Evolutionary conservation across 1,140 invertebrate genomes (phyloP).

Genomic region (Drosophila seguyi): DNA sequence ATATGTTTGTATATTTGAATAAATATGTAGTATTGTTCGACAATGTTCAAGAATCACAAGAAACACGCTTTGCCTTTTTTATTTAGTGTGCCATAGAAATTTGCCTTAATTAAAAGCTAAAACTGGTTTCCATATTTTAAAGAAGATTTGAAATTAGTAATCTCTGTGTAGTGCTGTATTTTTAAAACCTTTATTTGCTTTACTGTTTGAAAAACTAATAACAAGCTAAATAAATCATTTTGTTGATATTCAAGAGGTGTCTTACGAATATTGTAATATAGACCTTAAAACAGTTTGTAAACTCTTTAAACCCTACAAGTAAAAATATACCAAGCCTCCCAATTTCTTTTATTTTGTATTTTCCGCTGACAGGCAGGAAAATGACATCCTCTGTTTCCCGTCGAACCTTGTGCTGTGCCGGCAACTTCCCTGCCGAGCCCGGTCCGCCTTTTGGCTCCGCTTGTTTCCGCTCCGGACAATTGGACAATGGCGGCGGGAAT

Average conservation of each 20-base stretch:
- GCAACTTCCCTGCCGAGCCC: neutral
- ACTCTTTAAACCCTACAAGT: neutral
- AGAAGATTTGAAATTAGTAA: neutral
- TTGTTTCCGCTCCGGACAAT: slow-evolving; percentile 42
- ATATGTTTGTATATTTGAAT: too few species aligned
- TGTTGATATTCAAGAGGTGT: neutral
- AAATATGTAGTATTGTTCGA: neutral
- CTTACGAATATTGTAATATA: neutral
- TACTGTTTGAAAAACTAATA: neutral
- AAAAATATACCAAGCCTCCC: neutral
- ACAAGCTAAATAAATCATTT: neutral
- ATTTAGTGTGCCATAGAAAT: too few species aligned
- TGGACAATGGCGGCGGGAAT: slow-evolving; percentile 39
- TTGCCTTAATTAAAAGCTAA: too few species aligned
- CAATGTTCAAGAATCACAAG: too few species aligned
- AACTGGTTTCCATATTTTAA: neutral
- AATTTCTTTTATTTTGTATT: slow-evolving; percentile 16
- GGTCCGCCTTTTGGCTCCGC: slow-evolving; percentile 24
- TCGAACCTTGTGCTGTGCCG: slow-evolving; percentile 15
- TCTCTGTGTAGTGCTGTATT: accelerated
- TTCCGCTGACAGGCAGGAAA: slow-evolving; percentile 7
- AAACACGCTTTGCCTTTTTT: too few species aligned
- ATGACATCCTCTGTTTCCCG: slow-evolving; percentile 7
- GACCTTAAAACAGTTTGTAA: neutral
- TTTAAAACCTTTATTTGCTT: neutral